These are phyloP conservation scores for Sebastiscus tertius DNA, from an alignment of 2,797 vertebrate genomes.

Conservation along the genomic window DNA sequence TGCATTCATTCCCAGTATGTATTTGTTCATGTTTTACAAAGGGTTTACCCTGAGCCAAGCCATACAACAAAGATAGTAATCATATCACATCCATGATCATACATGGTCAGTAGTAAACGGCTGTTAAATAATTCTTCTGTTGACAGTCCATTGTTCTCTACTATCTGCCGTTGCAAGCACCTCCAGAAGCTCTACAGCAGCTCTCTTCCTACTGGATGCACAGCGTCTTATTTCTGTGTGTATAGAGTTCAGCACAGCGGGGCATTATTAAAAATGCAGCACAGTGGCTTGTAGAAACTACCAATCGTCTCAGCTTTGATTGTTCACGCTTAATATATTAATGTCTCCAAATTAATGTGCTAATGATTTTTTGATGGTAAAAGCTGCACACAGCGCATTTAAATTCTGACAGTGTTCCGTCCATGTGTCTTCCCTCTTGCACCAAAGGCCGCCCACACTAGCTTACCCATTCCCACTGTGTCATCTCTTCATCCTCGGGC, in stretches of 20 bases:
- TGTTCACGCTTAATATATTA: slow-evolving; percentile 21
- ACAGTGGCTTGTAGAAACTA: background rate
- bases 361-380: slow-evolving; percentile 24
- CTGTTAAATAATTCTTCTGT: no score
- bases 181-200: background rate
- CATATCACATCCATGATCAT: no score
- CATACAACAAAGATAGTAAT: no score
- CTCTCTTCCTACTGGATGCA: background rate
- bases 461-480: slow-evolving; percentile 58
- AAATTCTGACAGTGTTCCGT: slow-evolving; percentile 32
- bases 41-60: no score
- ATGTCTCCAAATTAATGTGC: slow-evolving; percentile 21
- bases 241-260: background rate
- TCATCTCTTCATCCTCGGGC: slow-evolving; percentile 62
- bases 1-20: no score
- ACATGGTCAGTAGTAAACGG: no score
- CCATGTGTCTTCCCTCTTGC: slow-evolving; percentile 37
- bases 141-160: no score
- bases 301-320: slow-evolving; percentile 2
- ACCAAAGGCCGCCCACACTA: slow-evolving; percentile 46
- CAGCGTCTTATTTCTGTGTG: background rate
- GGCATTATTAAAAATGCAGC: slow-evolving; percentile 18
- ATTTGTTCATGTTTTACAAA: no score
- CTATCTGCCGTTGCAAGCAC: no score
- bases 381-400: slow-evolving; percentile 19